Evolutionary conservation across 1,140 invertebrate genomes (phyloP), one percentile per base, ranked within the genome.

Genomic region (Drosophila takahashii): DNA sequence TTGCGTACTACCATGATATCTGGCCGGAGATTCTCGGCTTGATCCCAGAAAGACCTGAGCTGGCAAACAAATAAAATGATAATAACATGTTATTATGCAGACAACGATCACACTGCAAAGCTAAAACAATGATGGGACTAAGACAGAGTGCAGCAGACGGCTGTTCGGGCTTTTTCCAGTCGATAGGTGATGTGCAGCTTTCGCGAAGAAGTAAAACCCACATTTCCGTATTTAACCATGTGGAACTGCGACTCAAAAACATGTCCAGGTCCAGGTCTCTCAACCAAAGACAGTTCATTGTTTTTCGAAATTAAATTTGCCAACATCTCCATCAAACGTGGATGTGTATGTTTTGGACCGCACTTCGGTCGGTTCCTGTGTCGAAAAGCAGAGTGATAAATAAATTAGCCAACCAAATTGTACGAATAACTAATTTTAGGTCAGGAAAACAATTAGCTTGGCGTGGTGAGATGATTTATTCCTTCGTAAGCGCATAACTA

Each of bases 31-130:
- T 54, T 54, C 57, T 36, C 29, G 9, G 36, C 16, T n/a, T 53
- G 59, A 53, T 62, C 58, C 50, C 50, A 50, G 54, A 51, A 27
- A 67, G 53, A 58, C 29, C 53, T 62, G 64, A 75, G 69, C 69
- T 81, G 67, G 50, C 76, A 81, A 86, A 78, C 81, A 86, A 87
- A 89, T 74, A 73, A 74, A 79, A 86, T 73, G 85, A 90, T 90
- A 89, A 90, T 90, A 76, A 84, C 80, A 90, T 69, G 80, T 90
- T 78, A 90, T 90, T 90, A 70, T 62, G 48, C 54, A 66, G 57
- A 75, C 64, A 78, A 69, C 52, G 80, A 64, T 83, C 74, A 69
- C 74, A 61, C 74, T 77, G 57, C 51, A 57, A 57, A 64, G 51
- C 34, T 36, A 48, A 87, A 66, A 81, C 83, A 87, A 87, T 87